Base-by-base conservation (phyloP, 1,140 invertebrate species). In the Lineus longissimus region DNA sequence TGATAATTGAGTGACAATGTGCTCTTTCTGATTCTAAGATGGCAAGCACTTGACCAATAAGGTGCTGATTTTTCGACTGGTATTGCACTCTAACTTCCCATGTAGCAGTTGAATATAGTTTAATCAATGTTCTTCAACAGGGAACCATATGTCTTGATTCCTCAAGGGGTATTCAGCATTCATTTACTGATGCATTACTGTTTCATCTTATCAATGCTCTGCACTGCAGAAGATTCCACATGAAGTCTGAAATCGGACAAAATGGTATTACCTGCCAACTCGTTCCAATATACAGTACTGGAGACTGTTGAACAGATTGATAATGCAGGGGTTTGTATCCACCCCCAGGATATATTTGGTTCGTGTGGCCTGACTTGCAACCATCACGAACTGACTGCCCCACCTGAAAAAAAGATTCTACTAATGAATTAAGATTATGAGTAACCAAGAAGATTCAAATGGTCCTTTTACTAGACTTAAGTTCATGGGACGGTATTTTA, bases 271-370 rank as follows among this genome's bases (percentile, higher is more conserved):
- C 76, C 78, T 84, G n/a, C 89, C 91, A 61, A 94, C 87, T 72
- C 87, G 79, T 82, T 94, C 92, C 30, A 92, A 76, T 25, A 93
- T 82, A 68, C 88, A 88, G 73, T 91, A 94, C 22, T 88, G 86
- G 19, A 91, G 61, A 30, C 87, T 83, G 9, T 85, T 68, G 2
- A 74, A 75, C 19, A 86, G 86, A 72, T 85, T 83, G 36, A 78
- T 69, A 15, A 85, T 68, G 2, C 74, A 75, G n/a, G 86, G 86
- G 72, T 85, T 84, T 33, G 78, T 69, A 15, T 81, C 74, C 9
- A 25, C 54, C 23, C 83, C 84, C 31, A 88, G 80, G 25, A 93
- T 72, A 0, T 87, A 85, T 57, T 79, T 72, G 57, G 84, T 83
- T 56, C 91, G 80, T 11, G 85, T 67, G 29, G 80, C 71, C 76